Evolutionary conservation across 1,140 invertebrate genomes (phyloP), one percentile per base, ranked within the genome.

Genomic region (Littorina saxatilis): DNA sequence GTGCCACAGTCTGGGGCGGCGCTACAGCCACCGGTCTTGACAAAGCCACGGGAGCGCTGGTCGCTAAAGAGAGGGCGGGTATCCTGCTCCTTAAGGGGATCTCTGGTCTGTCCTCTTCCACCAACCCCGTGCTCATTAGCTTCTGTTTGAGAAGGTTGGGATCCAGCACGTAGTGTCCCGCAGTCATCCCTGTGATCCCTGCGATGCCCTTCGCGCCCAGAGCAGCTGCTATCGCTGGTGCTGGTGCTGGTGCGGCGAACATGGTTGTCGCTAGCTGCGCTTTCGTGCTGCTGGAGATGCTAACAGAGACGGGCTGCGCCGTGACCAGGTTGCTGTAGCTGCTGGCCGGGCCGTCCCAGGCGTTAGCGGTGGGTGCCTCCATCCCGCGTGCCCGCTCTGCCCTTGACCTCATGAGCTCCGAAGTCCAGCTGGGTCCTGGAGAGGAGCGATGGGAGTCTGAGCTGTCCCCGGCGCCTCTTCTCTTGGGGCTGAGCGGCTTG

Each of bases 81-180:
- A 55, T 32, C 1, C 43, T 29, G 58, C 50, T 52, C 29, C 74
- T 50, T 11, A 37, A 29, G 35, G 74, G 35, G 20, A 35, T 32
- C 23, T 63, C 76, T 27, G 55, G 35, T 15, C 29, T 73, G 70
- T 82, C 47, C 15, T 87, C 84, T 63, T 86, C 84, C 2, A 85
- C 90, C 37, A 91, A 61, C 20, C 90, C 90, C 15, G 90, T 91
- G 32, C 81, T 86, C 35, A 90, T 80, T 29, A 91, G 80, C 72
- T 88, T 91, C 43, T 90, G 84, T 63, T 87, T 88, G n/a, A 91
- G 83, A 15, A 90, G 63, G 40, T 86, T 79, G 35, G 89, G 89
- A 55, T 91, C 90, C 3, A 91, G 84, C 32, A 89, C 87, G 79
- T 91, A 91, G 68, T 89, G 88, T 55, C 89, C 89, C 79, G 88